These are phyloP conservation scores for Erithacus rubecula DNA, from an alignment of 2,797 vertebrate genomes.

Conservation along the genomic window DNA sequence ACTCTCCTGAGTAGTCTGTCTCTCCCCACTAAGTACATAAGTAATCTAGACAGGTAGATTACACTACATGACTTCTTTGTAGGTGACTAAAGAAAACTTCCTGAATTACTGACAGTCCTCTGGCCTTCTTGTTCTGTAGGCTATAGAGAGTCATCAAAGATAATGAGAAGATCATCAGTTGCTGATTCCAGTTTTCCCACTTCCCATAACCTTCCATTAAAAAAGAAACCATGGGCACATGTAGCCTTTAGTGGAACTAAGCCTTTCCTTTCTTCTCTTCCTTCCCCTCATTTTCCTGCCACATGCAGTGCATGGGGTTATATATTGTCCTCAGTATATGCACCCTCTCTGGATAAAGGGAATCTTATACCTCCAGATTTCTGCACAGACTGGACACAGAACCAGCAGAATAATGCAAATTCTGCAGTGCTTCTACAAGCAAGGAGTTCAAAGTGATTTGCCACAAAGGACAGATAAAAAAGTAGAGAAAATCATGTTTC, in stretches of 20 bases:
- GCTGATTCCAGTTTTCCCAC: not conserved
- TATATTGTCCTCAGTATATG: not conserved
- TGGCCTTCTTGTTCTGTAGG: not conserved
- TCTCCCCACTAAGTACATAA: not conserved
- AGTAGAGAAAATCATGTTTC: not conserved
- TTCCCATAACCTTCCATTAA: not conserved
- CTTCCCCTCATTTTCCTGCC: not conserved
- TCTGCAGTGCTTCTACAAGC: not conserved
- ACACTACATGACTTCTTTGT: not conserved
- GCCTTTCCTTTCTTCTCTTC: not conserved
- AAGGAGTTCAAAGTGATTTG: not conserved
- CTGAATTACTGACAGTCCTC: not conserved
- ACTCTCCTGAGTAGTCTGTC: not conserved
- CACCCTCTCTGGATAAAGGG: not conserved
- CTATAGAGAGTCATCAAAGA: not conserved
- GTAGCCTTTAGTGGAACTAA: not conserved
- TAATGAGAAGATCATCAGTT: not conserved
- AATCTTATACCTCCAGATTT: not conserved
- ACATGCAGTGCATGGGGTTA: not conserved
- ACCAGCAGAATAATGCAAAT: not conserved
- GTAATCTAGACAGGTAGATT: conserved; percentile 3
- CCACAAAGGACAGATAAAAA: not conserved
- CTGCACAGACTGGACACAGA: not conserved
- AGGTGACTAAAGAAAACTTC: not conserved
- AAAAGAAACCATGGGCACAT: not conserved